phyloP scores from a whole-genome alignment of 2,113 vertebrate genomes.

The Nothoprocta perdicaria region DNA sequence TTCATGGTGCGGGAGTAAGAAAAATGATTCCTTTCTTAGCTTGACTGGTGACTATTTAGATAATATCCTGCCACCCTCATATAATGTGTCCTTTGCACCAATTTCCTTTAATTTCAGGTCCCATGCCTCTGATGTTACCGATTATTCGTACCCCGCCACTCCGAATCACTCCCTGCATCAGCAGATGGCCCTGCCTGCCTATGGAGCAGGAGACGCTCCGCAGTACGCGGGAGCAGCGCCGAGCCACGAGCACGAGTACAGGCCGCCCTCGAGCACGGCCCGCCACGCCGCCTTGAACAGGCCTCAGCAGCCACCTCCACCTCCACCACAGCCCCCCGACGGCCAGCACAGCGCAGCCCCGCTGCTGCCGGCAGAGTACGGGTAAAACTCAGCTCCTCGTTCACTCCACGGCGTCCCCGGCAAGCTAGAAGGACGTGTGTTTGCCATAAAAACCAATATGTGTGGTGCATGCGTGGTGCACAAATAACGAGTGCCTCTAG shows the following conservation, averaged over 20 bases:
- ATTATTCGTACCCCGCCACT: conserved; percentile 90
- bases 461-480: neutral
- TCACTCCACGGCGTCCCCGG: neutral
- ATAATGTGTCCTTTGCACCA: conserved; percentile 23
- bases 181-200: conserved; percentile 79
- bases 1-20: neutral
- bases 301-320: conserved; percentile 90
- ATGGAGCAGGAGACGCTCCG: conserved; percentile 67
- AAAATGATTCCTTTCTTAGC: neutral
- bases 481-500: neutral
- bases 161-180: conserved; percentile 91
- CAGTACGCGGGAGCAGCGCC: conserved; percentile 74
- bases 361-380: conserved; percentile 85
- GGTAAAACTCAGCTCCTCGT: conserved; percentile 75
- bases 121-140: conserved; percentile 85
- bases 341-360: conserved; percentile 82
- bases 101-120: conserved; percentile 79
- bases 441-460: rapidly evolving
- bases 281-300: conserved; percentile 89
- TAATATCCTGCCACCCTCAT: neutral
- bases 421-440: neutral
- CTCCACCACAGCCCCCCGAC: conserved; percentile 86
- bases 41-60: neutral
- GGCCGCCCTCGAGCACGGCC: conserved; percentile 82
- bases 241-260: conserved; percentile 86